These are phyloP conservation scores for Panurus biarmicus DNA, from an alignment of 2,113 vertebrate genomes.

Conservation along the genomic window DNA sequence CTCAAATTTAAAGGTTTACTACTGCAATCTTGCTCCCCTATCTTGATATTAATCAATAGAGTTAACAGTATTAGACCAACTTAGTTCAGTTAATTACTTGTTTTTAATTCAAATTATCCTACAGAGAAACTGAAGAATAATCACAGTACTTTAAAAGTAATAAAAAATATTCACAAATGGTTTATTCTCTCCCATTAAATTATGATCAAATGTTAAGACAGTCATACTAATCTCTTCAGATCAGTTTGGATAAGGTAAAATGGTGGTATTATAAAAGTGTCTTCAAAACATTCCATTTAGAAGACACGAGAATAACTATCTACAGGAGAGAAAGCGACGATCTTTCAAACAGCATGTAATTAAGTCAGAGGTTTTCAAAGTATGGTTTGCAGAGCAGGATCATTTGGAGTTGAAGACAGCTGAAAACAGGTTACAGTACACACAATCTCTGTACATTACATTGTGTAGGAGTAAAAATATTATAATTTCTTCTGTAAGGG, in stretches of 20 bases:
- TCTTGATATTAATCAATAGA: constrained; percentile 18
- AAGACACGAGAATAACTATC: neutral
- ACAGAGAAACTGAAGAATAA: neutral
- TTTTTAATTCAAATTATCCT: neutral
- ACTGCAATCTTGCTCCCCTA: neutral
- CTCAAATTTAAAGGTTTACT: constrained; percentile 16
- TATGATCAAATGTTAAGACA: neutral
- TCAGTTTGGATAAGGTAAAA: neutral
- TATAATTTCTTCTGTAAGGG: neutral
- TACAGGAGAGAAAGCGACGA: neutral
- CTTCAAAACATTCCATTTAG: neutral
- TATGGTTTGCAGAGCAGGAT: constrained; percentile 4
- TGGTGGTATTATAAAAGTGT: neutral
- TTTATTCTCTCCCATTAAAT: neutral
- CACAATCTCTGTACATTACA: neutral
- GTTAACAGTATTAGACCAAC: neutral
- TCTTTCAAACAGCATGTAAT: neutral
- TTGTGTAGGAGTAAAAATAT: neutral
- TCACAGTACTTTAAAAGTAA: neutral
- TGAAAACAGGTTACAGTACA: neutral
- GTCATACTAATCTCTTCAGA: neutral
- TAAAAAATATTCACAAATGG: neutral
- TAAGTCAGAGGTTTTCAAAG: constrained; percentile 17
- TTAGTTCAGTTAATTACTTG: constrained; percentile 30
- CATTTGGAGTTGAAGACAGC: neutral